Conservation (phyloP, 2,797 vertebrate genomes). For the Graptemys geographica region DNA sequence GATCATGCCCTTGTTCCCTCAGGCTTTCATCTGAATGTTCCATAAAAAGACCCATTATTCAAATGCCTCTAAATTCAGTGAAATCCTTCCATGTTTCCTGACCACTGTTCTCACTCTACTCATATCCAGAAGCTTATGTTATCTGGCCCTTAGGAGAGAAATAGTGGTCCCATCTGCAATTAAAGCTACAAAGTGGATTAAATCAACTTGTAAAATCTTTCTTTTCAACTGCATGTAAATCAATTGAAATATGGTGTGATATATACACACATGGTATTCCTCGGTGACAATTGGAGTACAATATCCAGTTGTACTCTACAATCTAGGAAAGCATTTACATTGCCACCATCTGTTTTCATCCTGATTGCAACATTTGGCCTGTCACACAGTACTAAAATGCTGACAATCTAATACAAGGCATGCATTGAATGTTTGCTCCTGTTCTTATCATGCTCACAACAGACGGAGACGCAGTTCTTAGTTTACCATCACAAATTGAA, state of each 20-base stretch:
- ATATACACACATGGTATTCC: accelerated
- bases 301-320: conserved; percentile 3
- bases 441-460: conserved; percentile 34
- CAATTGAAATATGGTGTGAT: not conserved
- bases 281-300: not conserved
- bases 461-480: not conserved
- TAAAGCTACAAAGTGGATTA: accelerated
- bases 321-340: not conserved
- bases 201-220: not conserved
- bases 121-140: not conserved
- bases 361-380: conserved; percentile 1
- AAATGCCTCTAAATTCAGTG: not conserved
- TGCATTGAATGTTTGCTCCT: conserved; percentile 12
- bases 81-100: not conserved
- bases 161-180: not conserved
- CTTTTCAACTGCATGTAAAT: not conserved
- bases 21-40: not conserved
- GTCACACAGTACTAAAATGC: not conserved
- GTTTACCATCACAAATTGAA: conserved; percentile 21
- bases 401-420: conserved; percentile 8
- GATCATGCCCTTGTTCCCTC: not conserved
- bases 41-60: not conserved
- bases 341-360: conserved; percentile 17
- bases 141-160: not conserved
- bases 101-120: not conserved